These are phyloP conservation scores for Eupithecia exiguata DNA, from an alignment of 2,888 invertebrate genomes.

Conservation along the genomic window DNA sequence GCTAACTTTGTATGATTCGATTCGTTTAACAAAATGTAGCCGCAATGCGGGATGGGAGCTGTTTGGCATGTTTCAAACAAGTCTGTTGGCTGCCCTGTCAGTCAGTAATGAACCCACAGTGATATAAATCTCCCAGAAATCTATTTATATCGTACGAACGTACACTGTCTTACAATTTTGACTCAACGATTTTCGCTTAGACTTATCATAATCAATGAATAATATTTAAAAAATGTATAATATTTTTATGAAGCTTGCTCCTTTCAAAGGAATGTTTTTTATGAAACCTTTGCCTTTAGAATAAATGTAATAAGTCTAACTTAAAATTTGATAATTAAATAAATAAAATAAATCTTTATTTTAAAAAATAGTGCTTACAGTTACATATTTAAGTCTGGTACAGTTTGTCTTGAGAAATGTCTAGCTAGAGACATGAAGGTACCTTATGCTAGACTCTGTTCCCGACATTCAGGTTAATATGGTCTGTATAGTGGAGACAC, in stretches of 20 bases:
- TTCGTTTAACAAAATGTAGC: neutral
- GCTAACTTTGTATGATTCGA: neutral
- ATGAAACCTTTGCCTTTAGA: neutral
- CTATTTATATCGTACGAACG: neutral
- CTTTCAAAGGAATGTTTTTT: too few relatives aligned
- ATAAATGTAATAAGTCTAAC: neutral
- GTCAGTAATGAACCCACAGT: neutral
- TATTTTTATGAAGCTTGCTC: neutral
- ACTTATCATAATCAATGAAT: neutral
- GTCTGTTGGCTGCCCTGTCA: neutral
- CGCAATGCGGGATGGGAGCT: constrained; percentile 1
- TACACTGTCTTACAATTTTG: neutral
- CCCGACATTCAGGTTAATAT: too few relatives aligned
- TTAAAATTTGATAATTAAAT: neutral
- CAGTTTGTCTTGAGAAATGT: too few relatives aligned
- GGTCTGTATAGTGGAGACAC: too few relatives aligned
- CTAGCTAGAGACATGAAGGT: too few relatives aligned
- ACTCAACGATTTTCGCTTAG: neutral
- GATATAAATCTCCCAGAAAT: neutral
- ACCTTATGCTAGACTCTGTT: too few relatives aligned
- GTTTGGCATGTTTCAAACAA: constrained; percentile 3
- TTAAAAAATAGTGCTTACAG: too few relatives aligned
- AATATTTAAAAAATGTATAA: neutral
- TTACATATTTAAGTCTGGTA: too few relatives aligned
- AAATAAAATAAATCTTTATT: too few relatives aligned